Evolutionary conservation across 2,888 invertebrate genomes (phyloP).

Genomic region (Thera obeliscata): DNA sequence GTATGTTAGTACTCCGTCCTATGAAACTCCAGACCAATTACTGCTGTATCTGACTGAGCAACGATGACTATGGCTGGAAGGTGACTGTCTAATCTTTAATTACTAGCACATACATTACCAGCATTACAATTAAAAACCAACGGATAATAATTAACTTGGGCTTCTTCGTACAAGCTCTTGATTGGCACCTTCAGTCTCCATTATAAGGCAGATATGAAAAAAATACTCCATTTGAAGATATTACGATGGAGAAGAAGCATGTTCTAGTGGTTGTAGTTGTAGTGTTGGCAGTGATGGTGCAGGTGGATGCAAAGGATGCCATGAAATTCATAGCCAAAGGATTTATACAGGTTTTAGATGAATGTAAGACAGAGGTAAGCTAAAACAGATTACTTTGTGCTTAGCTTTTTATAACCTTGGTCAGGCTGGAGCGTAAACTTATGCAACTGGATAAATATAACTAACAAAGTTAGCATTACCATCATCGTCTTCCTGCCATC

Average conservation of each 20-base stretch:
- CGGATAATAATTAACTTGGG: slow-evolving; percentile 6
- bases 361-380: slow-evolving; percentile 64
- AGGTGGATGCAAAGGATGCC: slow-evolving; percentile 53
- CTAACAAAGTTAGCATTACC: not conserved
- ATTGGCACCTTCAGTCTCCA: slow-evolving; percentile 2
- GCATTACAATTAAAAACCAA: slow-evolving; percentile 3
- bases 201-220: slow-evolving; percentile 5
- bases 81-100: slow-evolving; percentile 11
- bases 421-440: not conserved
- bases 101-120: not conserved
- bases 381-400: not conserved
- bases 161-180: not conserved
- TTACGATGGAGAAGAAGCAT: slow-evolving; percentile 21
- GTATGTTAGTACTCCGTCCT: no score
- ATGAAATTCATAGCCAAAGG: slow-evolving; percentile 60
- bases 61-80: not conserved
- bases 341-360: slow-evolving; percentile 63
- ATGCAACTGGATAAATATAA: not conserved
- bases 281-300: slow-evolving; percentile 35
- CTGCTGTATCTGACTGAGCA: slow-evolving; percentile 12
- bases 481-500: no score
- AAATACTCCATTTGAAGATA: slow-evolving; percentile 16
- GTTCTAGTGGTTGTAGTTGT: slow-evolving; percentile 40
- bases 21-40: not conserved
- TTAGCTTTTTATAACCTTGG: no score